Percentiles rank a stretch among this genome's conserved stretches.
Evolutionary conservation across 2,888 invertebrate genomes (phyloP).

Genomic region (Hypselothyrea guttata): DNA sequence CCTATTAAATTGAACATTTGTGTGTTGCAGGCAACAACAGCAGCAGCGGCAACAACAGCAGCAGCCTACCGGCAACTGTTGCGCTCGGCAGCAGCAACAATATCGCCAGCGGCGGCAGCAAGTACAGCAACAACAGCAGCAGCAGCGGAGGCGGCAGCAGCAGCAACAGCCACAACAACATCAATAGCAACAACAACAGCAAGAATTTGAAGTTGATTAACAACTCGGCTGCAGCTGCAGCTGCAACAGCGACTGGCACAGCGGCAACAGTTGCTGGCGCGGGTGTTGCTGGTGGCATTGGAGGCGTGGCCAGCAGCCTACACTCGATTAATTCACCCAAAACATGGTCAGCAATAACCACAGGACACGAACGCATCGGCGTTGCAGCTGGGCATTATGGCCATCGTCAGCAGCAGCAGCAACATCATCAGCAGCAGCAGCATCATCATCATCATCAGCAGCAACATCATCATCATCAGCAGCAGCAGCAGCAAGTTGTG

Average conservation of each 20-base stretch:
- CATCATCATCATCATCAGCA: constrained; percentile 45
- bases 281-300: constrained; percentile 20
- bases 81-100: constrained; percentile 41
- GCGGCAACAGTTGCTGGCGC: constrained; percentile 31
- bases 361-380: constrained; percentile 81
- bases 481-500: constrained; percentile 81
- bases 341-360: constrained; percentile 86
- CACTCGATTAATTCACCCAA: constrained; percentile 83
- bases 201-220: constrained; percentile 74
- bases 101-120: constrained; percentile 28
- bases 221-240: constrained; percentile 57
- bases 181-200: constrained; percentile 59
- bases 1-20: too few relatives aligned
- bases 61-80: constrained; percentile 23
- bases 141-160: constrained; percentile 42
- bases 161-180: constrained; percentile 44
- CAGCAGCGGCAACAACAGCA: constrained; percentile 17
- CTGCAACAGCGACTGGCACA: constrained; percentile 25
- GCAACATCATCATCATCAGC: constrained; percentile 67
- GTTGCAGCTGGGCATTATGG: constrained; percentile 36
- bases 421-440: constrained; percentile 59
- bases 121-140: constrained; percentile 36
- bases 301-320: constrained; percentile 23
- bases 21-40: constrained; percentile 44
- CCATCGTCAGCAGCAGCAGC: constrained; percentile 33